phyloP scores from a whole-genome alignment of 2,113 vertebrate species.

The Menura novaehollandiae region DNA sequence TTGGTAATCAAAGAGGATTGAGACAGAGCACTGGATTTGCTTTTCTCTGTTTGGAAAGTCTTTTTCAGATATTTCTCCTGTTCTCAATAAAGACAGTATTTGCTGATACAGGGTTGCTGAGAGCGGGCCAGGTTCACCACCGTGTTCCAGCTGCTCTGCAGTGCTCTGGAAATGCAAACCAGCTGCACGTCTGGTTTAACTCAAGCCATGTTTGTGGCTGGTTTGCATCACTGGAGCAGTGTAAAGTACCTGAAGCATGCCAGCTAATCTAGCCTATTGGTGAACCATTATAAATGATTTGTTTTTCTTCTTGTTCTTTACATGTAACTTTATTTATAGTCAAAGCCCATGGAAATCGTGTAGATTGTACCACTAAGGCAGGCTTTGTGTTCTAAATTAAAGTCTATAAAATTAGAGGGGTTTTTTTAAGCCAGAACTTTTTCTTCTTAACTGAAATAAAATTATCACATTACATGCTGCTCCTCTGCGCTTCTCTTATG shows the following conservation, averaged over 20 bases:
- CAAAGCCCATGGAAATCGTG: neutral
- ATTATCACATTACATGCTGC: neutral
- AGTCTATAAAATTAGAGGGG: neutral
- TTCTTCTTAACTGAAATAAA: neutral
- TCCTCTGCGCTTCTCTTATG: neutral
- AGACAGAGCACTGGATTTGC: neutral
- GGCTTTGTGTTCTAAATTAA: neutral
- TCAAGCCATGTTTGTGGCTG: constrained; percentile 23
- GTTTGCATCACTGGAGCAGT: constrained; percentile 16
- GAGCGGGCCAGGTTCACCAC: neutral
- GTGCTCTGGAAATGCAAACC: constrained; percentile 7
- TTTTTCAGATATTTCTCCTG: neutral
- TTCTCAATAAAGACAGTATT: neutral
- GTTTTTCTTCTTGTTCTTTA: constrained; percentile 35
- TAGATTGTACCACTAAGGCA: neutral
- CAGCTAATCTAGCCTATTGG: constrained; percentile 38
- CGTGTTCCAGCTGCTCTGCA: neutral
- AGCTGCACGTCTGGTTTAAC: constrained; percentile 26
- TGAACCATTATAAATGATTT: constrained; percentile 52
- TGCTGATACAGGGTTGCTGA: neutral
- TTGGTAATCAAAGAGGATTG: neutral
- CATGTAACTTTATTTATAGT: constrained; percentile 6
- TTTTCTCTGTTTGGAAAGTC: neutral
- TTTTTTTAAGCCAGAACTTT: neutral
- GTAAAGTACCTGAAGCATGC: constrained; percentile 43